Conservation (phyloP, 2,797 vertebrate species). For the Phalanger gymnotis region DNA sequence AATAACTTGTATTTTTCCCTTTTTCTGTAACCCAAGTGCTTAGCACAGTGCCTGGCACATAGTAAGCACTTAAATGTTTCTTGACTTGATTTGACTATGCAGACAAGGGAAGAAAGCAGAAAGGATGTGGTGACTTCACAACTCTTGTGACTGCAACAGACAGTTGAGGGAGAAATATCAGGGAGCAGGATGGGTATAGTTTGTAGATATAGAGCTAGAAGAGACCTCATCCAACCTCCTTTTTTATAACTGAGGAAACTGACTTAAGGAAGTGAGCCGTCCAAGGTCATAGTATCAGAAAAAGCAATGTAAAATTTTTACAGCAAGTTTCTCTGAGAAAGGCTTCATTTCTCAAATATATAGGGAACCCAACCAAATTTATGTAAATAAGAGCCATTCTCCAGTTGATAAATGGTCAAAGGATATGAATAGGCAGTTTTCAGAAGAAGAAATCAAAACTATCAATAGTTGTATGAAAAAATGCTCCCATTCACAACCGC, state of each 20-base stretch:
- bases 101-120: neutral
- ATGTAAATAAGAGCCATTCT: neutral
- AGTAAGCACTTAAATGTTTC: neutral
- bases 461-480: neutral
- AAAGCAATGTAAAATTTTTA: neutral
- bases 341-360: neutral
- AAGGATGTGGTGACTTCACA: neutral
- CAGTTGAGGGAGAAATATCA: neutral
- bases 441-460: neutral
- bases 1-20: neutral
- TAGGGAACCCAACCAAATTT: neutral
- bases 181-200: neutral
- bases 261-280: no score
- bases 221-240: neutral
- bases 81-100: neutral
- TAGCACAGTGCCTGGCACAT: neutral
- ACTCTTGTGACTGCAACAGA: neutral
- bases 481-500: neutral
- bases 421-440: neutral
- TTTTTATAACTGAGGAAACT: neutral
- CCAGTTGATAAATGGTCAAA: neutral
- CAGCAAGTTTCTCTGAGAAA: neutral
- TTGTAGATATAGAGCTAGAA: neutral
- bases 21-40: neutral
- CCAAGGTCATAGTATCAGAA: neutral